Evolutionary conservation across 2,113 vertebrate genomes (phyloP).

Genomic region (Amphiprion percula): DNA sequence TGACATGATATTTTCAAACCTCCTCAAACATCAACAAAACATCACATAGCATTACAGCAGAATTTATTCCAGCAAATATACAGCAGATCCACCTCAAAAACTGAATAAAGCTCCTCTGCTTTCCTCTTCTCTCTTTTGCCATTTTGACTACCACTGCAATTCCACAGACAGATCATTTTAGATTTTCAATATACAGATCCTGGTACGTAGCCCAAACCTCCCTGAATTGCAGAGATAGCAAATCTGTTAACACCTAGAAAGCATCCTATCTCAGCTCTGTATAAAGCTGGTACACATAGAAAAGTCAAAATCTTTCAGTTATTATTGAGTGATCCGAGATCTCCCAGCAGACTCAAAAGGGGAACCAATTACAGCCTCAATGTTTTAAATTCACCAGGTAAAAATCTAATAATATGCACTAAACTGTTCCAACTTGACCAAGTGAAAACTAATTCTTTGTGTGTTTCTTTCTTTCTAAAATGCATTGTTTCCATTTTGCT

Average conservation of each 20-base stretch:
- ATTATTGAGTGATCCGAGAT: no score
- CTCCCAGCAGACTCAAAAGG: no score
- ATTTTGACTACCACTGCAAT: neutral
- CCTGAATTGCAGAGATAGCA: neutral
- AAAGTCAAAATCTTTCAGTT: no score
- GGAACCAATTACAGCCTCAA: no score
- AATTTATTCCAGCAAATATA: neutral
- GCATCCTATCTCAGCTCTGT: neutral
- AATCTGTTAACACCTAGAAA: neutral
- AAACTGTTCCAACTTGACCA: no score
- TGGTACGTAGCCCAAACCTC: neutral
- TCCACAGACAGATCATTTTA: neutral
- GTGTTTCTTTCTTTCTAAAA: no score
- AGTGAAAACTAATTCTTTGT: no score
- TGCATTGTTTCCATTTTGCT: no score
- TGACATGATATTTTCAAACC: neutral
- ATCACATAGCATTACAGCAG: neutral
- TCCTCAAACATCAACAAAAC: neutral
- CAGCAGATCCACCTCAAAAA: neutral
- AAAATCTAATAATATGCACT: no score
- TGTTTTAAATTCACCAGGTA: no score
- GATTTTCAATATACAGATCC: neutral
- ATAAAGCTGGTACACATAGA: neutral
- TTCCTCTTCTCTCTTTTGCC: neutral
- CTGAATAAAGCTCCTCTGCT: neutral